Evolutionary conservation across 2,113 vertebrate species (phyloP).

Genomic region (Paracanthobrama guichenoti): DNA sequence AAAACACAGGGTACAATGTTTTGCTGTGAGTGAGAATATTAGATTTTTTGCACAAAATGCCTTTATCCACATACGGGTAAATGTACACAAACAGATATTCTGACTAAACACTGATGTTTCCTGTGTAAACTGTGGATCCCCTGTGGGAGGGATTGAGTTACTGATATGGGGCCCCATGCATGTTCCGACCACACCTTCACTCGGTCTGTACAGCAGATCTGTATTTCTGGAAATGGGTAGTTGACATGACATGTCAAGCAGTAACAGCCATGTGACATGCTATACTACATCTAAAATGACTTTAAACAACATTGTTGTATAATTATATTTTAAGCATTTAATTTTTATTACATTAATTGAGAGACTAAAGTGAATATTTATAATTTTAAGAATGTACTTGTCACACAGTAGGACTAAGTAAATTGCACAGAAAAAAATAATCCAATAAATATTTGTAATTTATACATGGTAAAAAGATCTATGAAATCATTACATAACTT

Average conservation of each 20-base stretch:
- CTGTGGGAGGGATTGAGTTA: not conserved
- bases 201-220: conserved; percentile 13
- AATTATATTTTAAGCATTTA: not conserved
- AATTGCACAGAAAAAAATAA: not conserved
- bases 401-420: not conserved
- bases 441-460: not conserved
- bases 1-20: not conserved
- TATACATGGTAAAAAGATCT: not conserved
- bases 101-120: not conserved
- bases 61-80: not conserved
- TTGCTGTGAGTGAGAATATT: not conserved
- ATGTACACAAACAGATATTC: not conserved
- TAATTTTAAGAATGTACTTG: not conserved
- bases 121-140: not conserved
- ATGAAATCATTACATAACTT: not conserved
- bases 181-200: conserved; percentile 1
- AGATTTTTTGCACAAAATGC: not conserved
- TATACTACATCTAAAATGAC: conserved; percentile 12
- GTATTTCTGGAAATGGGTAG: conserved; percentile 23
- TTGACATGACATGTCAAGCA: conserved; percentile 10
- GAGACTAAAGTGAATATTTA: not conserved
- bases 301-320: conserved; percentile 11
- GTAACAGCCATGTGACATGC: conserved; percentile 2
- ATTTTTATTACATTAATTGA: not conserved
- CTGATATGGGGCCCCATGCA: not conserved